Evolutionary conservation across 2,888 invertebrate species (phyloP).

Genomic region (Pollenia griseotomentosa): DNA sequence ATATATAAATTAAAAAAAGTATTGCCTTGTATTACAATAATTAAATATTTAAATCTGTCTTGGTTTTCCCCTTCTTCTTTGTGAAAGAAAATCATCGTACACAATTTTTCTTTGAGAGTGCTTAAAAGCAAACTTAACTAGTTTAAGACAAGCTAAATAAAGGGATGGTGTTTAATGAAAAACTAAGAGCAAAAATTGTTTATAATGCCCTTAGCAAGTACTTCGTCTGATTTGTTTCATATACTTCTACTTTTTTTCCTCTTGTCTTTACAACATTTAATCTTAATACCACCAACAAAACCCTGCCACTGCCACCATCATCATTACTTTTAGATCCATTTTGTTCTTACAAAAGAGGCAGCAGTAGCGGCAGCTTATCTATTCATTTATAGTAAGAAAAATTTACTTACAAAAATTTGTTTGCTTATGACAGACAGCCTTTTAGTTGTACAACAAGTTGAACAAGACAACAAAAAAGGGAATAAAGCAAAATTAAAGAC

Average conservation of each 20-base stretch:
- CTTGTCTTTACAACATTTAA: conserved; percentile 43
- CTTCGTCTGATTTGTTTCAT: conserved; percentile 32
- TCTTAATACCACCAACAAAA: conserved; percentile 36
- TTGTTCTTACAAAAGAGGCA: neutral
- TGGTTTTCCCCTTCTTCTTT: too few species aligned
- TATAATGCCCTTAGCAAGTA: conserved; percentile 55
- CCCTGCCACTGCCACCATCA: conserved; percentile 5
- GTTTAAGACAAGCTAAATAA: conserved; percentile 44
- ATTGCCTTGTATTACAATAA: too few species aligned
- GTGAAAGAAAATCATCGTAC: too few species aligned
- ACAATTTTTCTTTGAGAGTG: neutral
- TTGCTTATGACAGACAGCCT: conserved; percentile 69
- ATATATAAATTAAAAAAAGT: too few species aligned
- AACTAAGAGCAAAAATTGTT: conserved; percentile 57
- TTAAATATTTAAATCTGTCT: too few species aligned
- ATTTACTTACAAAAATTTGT: conserved; percentile 54
- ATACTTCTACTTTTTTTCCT: neutral
- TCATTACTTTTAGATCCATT: conserved; percentile 13
- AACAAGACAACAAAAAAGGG: neutral
- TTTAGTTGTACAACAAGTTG: conserved; percentile 53
- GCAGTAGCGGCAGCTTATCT: conserved; percentile 10
- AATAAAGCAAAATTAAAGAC: conserved; percentile 37
- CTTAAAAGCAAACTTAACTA: neutral
- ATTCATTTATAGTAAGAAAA: conserved; percentile 40
- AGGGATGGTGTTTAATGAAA: conserved; percentile 59